Conservation (phyloP, 2,888 invertebrate genomes). For the Diadegma fenestrale region DNA sequence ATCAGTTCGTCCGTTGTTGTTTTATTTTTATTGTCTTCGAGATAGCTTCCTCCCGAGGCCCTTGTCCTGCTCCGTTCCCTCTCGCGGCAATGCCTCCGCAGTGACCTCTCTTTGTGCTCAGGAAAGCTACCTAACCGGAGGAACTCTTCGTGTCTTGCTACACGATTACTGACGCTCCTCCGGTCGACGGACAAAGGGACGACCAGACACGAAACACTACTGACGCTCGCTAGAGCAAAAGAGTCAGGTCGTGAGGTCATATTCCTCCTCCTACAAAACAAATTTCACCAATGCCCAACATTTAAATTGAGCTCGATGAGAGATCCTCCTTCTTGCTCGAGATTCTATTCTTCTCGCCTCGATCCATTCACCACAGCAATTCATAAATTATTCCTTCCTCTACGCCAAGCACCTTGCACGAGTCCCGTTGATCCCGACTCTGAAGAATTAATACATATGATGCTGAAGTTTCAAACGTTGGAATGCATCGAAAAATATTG, state of each 20-base stretch:
- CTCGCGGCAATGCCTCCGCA: constrained; percentile 44
- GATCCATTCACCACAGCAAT: not conserved
- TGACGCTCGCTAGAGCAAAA: constrained; percentile 12
- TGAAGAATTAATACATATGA: too few species aligned
- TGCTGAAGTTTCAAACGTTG: too few species aligned
- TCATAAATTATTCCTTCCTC: not conserved
- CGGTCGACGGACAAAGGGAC: constrained; percentile 63
- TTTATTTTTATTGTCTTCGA: constrained; percentile 34
- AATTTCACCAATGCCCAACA: constrained; percentile 81
- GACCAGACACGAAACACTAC: constrained; percentile 50
- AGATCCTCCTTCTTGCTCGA: constrained; percentile 42
- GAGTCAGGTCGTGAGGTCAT: constrained; percentile 76
- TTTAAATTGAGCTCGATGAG: constrained; percentile 80
- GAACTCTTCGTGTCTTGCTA: constrained; percentile 40
- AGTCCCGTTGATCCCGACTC: not conserved
- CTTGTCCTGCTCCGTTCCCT: constrained; percentile 26
- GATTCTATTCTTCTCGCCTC: not conserved
- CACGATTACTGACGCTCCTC: constrained; percentile 48
- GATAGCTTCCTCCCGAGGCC: constrained; percentile 7
- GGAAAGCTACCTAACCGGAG: constrained; percentile 15
- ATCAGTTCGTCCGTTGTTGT: constrained; percentile 50
- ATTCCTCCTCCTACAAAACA: constrained; percentile 72
- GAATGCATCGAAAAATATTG: too few species aligned
- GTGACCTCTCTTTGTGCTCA: constrained; percentile 51
- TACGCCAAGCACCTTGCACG: not conserved